Conservation (phyloP, 1,140 invertebrate genomes). For the Drosophila cardini region DNA sequence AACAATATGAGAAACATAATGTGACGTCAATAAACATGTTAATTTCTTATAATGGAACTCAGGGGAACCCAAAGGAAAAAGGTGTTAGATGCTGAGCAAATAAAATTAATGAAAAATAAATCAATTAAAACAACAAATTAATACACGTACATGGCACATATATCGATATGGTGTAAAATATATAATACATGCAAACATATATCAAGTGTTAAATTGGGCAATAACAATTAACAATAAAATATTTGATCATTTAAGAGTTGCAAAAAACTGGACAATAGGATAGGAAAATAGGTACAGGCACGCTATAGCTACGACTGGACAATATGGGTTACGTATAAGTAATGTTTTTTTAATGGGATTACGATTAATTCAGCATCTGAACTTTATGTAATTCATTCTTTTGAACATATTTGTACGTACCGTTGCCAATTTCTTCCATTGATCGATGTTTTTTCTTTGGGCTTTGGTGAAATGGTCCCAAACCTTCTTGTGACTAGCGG, state of each 20-base stretch:
- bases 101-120: conserved; percentile 34
- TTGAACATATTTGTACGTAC: conserved; percentile 89
- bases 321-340: conserved; percentile 20
- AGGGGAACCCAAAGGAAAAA: neutral
- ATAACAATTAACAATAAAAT: too few relatives aligned
- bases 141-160: neutral
- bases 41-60: conserved; percentile 34
- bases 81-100: conserved; percentile 27
- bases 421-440: conserved; percentile 98
- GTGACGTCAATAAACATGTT: conserved; percentile 34
- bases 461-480: conserved; percentile 99
- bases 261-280: conserved; percentile 5
- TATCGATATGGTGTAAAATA: neutral
- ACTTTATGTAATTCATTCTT: conserved; percentile 62
- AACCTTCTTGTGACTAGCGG: conserved; percentile 97
- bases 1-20: conserved; percentile 17
- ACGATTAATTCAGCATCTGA: conserved; percentile 30
- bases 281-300: conserved; percentile 29
- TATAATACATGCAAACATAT: conserved; percentile 57
- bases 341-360: conserved; percentile 33
- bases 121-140: conserved; percentile 16
- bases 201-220: conserved; percentile 5
- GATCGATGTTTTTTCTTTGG: conserved; percentile 98
- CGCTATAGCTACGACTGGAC: conserved; percentile 25
- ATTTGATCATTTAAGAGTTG: neutral